Evolutionary conservation across 2,888 invertebrate species (phyloP).

Genomic region (Parapristionchus giblindavisi): DNA sequence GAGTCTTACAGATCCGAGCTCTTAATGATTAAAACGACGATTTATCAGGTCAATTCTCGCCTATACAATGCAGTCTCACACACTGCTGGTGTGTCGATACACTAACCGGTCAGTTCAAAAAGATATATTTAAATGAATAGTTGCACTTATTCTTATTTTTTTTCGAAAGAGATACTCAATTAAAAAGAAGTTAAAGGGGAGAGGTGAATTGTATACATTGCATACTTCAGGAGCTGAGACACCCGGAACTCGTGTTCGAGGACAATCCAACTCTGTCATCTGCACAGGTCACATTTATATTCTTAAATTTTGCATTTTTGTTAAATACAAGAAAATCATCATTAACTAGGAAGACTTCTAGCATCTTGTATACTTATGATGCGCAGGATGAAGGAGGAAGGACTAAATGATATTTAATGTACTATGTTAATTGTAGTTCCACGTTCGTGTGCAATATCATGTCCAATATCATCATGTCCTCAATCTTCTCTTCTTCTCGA

Average conservation of each 20-base stretch:
- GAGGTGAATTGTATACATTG: too few species aligned
- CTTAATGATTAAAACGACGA: neutral
- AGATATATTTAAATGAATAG: too few species aligned
- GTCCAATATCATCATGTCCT: conserved; percentile 40
- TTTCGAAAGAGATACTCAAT: too few species aligned
- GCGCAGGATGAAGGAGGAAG: too few species aligned
- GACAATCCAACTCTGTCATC: neutral
- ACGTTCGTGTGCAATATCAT: conserved; percentile 30
- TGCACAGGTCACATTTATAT: neutral
- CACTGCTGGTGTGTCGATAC: conserved; percentile 29
- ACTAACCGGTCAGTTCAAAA: conserved; percentile 1
- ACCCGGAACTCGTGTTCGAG: conserved; percentile 12
- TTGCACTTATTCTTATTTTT: too few species aligned
- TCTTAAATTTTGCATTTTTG: neutral
- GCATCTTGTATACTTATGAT: too few species aligned
- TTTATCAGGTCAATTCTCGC: neutral
- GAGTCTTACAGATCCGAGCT: neutral
- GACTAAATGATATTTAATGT: too few species aligned
- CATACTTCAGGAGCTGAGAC: conserved; percentile 6
- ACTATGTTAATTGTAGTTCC: neutral
- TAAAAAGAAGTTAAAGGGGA: too few species aligned
- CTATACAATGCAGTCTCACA: conserved; percentile 9
- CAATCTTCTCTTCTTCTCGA: conserved; percentile 48
- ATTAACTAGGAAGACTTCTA: neutral
- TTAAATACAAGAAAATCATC: neutral